Evolutionary conservation across 2,797 vertebrate genomes (phyloP).

Genomic region (Thalassophryne amazonica): DNA sequence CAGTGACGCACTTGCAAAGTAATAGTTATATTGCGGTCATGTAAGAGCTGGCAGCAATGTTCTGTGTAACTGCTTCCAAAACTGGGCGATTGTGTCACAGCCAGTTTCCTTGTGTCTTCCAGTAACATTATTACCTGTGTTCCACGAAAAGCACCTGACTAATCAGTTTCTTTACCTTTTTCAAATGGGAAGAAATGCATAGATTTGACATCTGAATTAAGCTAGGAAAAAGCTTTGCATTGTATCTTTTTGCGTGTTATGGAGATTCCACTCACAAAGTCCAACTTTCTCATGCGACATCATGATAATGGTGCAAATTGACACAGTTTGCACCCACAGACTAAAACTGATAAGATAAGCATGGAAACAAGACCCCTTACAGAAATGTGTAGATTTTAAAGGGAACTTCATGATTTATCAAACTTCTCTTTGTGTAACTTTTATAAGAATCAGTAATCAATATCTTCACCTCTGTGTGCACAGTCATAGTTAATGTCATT

Average conservation of each 20-base stretch:
- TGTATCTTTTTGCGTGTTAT: no score
- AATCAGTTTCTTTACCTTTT: neutral
- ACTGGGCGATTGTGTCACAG: constrained; percentile 29
- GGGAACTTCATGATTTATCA: no score
- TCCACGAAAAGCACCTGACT: neutral
- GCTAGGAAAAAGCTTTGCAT: no score
- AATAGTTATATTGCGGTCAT: constrained; percentile 31
- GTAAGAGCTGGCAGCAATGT: neutral
- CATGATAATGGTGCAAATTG: constrained; percentile 5
- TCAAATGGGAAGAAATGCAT: neutral
- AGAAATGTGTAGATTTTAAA: no score
- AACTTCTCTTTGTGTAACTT: no score
- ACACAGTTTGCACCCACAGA: neutral
- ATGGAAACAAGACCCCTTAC: neutral
- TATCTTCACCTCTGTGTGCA: no score
- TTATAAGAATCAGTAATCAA: no score
- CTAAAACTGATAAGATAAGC: constrained; percentile 9
- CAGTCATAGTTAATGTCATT: no score
- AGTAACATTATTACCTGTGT: neutral
- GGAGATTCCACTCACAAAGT: no score
- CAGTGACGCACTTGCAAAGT: constrained; percentile 68
- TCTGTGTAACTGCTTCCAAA: constrained; percentile 27
- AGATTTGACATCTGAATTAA: no score
- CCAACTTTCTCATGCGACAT: constrained; percentile 14
- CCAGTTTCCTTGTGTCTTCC: constrained; percentile 22